Evolutionary conservation across 2,888 invertebrate genomes (phyloP).

Genomic region (Pimpla rufipes): DNA sequence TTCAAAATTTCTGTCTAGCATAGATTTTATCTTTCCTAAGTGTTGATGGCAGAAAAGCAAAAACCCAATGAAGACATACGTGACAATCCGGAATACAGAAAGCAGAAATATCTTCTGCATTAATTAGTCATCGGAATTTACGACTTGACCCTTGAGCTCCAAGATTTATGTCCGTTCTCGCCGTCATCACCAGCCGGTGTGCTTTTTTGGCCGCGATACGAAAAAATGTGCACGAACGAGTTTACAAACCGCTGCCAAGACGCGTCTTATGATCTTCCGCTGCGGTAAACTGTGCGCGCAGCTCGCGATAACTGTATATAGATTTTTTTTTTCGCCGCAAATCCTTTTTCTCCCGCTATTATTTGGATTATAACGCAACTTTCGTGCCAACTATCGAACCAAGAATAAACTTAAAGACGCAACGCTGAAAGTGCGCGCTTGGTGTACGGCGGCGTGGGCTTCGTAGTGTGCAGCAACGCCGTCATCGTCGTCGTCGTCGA

Average conservation of each 20-base stretch:
- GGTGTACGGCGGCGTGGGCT: background rate
- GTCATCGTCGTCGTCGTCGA: constrained; percentile 13
- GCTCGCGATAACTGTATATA: background rate
- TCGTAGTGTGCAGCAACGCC: constrained; percentile 30
- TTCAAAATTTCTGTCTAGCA: too few species aligned
- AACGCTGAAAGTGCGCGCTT: constrained; percentile 27
- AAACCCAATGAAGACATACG: too few species aligned
- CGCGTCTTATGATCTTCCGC: background rate
- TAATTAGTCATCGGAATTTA: too few species aligned
- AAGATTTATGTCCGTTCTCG: too few species aligned
- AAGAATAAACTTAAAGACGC: constrained; percentile 63
- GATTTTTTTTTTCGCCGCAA: background rate
- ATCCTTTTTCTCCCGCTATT: constrained; percentile 15
- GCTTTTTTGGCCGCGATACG: background rate
- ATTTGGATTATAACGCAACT: constrained; percentile 65
- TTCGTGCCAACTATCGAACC: constrained; percentile 66
- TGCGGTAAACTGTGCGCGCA: too few species aligned
- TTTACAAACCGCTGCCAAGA: constrained; percentile 4
- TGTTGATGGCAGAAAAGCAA: too few species aligned
- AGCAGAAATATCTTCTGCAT: too few species aligned
- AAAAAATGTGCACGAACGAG: background rate
- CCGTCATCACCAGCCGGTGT: background rate
- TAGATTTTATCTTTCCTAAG: too few species aligned
- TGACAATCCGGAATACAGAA: too few species aligned
- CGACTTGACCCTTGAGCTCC: too few species aligned